These are phyloP conservation scores for Brachionus plicatilis DNA, from an alignment of 1,140 invertebrate species.

Conservation along the genomic window DNA sequence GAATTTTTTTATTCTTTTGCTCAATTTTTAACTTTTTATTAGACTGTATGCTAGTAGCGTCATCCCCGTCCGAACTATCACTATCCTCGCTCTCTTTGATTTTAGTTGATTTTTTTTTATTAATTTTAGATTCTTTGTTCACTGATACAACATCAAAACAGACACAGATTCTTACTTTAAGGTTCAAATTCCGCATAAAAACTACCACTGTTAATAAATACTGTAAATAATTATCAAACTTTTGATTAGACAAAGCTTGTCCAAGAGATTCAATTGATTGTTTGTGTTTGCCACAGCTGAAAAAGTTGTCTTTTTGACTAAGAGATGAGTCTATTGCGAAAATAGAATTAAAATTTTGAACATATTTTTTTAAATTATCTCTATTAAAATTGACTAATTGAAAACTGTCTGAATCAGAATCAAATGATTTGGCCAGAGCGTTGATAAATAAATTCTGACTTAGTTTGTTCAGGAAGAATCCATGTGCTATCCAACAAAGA, in stretches of 20 bases:
- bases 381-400: slow-evolving; percentile 18
- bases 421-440: background rate
- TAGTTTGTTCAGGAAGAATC: background rate
- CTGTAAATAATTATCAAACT: background rate
- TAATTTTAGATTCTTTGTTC: background rate
- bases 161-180: slow-evolving; percentile 10
- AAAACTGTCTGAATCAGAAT: background rate
- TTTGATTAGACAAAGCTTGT: background rate
- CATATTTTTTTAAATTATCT: background rate
- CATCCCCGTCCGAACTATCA: background rate
- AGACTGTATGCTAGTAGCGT: background rate
- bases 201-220: slow-evolving; percentile 1
- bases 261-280: background rate
- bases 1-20: background rate
- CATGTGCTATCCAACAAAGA: slow-evolving; percentile 27
- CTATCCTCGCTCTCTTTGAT: background rate
- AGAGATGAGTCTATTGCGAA: background rate
- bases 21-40: background rate
- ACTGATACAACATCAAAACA: slow-evolving; percentile 4
- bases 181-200: background rate
- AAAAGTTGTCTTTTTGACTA: background rate
- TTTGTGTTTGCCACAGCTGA: background rate
- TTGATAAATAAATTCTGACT: background rate
- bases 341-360: background rate
- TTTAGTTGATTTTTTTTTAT: background rate